Base-by-base conservation (phyloP, 1,140 invertebrate genomes). In the Aleiodes sp. region DNA sequence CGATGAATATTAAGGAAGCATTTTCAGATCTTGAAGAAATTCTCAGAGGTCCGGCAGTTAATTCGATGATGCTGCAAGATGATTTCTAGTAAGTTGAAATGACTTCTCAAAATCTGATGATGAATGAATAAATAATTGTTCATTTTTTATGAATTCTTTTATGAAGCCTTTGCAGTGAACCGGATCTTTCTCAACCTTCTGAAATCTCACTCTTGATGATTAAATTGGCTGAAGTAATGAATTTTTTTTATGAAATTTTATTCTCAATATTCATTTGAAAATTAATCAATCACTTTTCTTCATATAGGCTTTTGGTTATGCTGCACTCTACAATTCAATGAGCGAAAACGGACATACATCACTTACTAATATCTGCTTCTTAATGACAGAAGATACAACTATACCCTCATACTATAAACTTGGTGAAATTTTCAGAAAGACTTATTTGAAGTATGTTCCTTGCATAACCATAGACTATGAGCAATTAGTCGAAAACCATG, bases 311-410 rank as follows among this genome's bases (percentile, higher is more conserved):
- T 86, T 86, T 26, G 77, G 77, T 6, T 86, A 81, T 29, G 84
- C 87, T 59, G 89, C 91, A 8, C 90, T 91, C 73, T 91, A 90
- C 75, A 89, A 91, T 63, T 86, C 85, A 76, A 86, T 90, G 41
- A 87, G 89, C 70, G 65, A 86, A 16, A 84, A 81, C 2, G 85
- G 84, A 1, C 84, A 86, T 68, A 87, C 89, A 2, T 88, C 86
- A 2, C 88, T 91, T 31, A 81, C 85, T 21, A 82, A 78, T 7
- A 61, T 89, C 2, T 91, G 90, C 78, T 75, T 82, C 1, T 84
- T 84, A 4, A 90, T 91, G 89, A 84, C 74, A 2, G 77, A 86
- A 33, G 24, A 63, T 0, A 59, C 75, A 6, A 71, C 71, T 6
- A 62, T 19, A 14, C 19, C 59, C 14, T 76, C 80, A 2, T 16